Evolutionary conservation across 2,797 vertebrate species (phyloP), one percentile per base, ranked within the genome.

Genomic region (Microctenopoma steveboyesi): DNA sequence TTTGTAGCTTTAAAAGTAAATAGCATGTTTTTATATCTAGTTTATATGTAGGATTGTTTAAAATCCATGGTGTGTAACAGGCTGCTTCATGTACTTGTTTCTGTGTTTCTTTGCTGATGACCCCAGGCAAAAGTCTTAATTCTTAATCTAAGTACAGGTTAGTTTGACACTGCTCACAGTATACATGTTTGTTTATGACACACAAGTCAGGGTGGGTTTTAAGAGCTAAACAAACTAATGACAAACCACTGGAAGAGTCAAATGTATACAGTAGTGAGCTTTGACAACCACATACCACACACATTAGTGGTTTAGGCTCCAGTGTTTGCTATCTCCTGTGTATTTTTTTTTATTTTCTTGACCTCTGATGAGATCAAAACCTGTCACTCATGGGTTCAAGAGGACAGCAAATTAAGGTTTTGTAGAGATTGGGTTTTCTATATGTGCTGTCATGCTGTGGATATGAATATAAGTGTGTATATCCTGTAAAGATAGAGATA

Each of bases 211-310:
- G 48, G 85, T 27, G 82, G 86, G 87, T 86, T 86, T 78, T 47
- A 69, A 79, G 74, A 89, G 78, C 85, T 83, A 89, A 92, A 92
- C 91, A 92, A 86, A 87, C 82, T 81, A 92, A 86, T 64, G 76
- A 83, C 74, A 82, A 89, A 80, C 77, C 79, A 28, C 69, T 40
- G 75, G 71, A 74, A 46, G 74, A 79, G 74, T 64, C 69, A 40
- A 76, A 80, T 79, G 86, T 90, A 85, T 75, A 88, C 86, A 88
- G 69, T 56, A 52, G 81, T 13, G 67, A 59, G 69, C 72, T 65
- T 57, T 47, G 0, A 57, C 67, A 15, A 73, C 83, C 86, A 53
- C 81, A 72, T 33, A 27, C 64, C 37, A 39, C 82, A 39, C 82
- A 66, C 77, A 87, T 90, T 78, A 80, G 88, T 59, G 80, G 86